Base-by-base conservation (phyloP, 2,113 vertebrate species). In the Rhabdomys dilectus region DNA sequence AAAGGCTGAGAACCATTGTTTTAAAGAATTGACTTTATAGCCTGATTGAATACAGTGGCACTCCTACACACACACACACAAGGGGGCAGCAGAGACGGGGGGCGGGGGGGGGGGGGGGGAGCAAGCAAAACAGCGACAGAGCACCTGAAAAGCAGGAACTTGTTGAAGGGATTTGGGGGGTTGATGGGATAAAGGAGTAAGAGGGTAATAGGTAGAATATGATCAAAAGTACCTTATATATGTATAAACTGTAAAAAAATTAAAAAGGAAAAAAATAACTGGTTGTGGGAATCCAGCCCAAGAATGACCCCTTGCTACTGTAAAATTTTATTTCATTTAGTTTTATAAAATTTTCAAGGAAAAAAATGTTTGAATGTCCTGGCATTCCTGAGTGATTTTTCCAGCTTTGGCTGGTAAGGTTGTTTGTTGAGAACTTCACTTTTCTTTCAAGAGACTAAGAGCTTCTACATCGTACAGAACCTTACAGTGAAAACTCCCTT, bases 401-500 rank as follows among this genome's bases (percentile, higher is more conserved):
- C 36, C 58, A n/a, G 70, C 39, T 56, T 56, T 21, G 45, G 26
- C 26, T 66, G 70, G 68, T 42, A 92, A 92, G 89, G 51, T 34
- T 80, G 31, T 24, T 56, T 73, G 72, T 45, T 36, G 13, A 31
- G 51, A 82, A 42, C 16, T 4, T 45, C 22, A 15, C 26, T 60
- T 92, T 86, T 87, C 72, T 56, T 82, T 11, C 45, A 53, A 12
- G 39, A 62, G 39, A 86, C 39, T 48, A 70, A 90, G 56, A 42
- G 4, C 70, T 70, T 80, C 60, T 22, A 19, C 16, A 42, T 53
- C 12, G 75, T 53, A 48, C 29, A 0, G 66, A 48, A 90, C 36
- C 89, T 96, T 60, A 96, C 80, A 78, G 36, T 91, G 77, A 89
- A 94, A 88, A 73, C 86, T 95, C 51, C 60, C 97, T 97, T 98